Evolutionary conservation across 2,888 invertebrate genomes (phyloP), one percentile per base, ranked within the genome.

Genomic region (Agriopis marginaria): DNA sequence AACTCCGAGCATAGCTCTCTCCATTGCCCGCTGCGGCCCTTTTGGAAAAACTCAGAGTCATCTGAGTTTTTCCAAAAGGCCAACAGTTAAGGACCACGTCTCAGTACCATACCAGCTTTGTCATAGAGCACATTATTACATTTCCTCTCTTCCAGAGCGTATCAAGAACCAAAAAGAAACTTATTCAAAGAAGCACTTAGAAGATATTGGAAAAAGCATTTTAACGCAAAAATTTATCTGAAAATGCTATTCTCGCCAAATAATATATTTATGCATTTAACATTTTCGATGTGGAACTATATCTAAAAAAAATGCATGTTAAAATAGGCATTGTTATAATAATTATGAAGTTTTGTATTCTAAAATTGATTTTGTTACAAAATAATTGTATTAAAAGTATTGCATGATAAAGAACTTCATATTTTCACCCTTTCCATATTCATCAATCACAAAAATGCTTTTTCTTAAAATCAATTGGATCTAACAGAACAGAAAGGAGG

Each of bases 211-310:
- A 68, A 72, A 54, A 73, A 68, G 70, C 64, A 68, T 53, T 73
- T 74, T 23, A 69, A 68, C 44, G 55, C 81, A 1, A 76, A 74
- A 60, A 77, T 76, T 40, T 74, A 75, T 61, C 66, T 83, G 3
- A 83, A 80, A 66, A 73, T 77, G 12, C 76, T 84, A 44, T 76
- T 86, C 23, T 80, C 73, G 9, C 76, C 79, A 12, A 78, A 77
- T 17, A 82, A 83, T 70, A 66, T 84, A 9, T 77, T 88, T 12
- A 71, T 87, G 12, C 77, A 86, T 67, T 69, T 89, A 10, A 83
- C 84, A 0, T 82, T 85, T 49, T 78, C 82, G 7, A 63, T 89
- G 63, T 76, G 87, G 40, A 84, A n/a, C 32, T 32, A 32, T 3
- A 32, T 32, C 32, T 32, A 32, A 5, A 32, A 5, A 32, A 32